Percentiles rank a stretch among this genome's conserved stretches.
Conservation (phyloP, 1,140 invertebrate species). For the Thaumatotibia leucotreta region DNA sequence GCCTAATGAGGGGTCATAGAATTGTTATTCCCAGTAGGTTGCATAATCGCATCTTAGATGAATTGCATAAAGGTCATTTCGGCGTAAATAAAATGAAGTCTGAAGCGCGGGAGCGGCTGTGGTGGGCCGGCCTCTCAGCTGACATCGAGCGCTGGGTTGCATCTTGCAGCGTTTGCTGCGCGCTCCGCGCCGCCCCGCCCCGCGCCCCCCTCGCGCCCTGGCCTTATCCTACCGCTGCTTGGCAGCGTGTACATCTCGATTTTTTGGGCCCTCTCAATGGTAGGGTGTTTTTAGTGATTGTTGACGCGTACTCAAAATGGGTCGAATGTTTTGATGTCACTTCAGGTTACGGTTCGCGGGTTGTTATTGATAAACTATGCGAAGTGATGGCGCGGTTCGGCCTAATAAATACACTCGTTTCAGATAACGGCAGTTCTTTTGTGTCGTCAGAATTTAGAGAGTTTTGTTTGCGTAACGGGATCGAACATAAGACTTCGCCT, state of each 20-base stretch:
- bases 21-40: background rate
- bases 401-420: slow-evolving; percentile 2
- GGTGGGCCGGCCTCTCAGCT: slow-evolving; percentile 9
- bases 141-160: slow-evolving; percentile 8
- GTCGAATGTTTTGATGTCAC: slow-evolving; percentile 22
- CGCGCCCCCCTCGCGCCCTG: slow-evolving; percentile 19
- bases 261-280: slow-evolving; percentile 37
- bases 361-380: slow-evolving; percentile 13
- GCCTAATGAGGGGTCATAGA: background rate
- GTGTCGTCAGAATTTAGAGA: slow-evolving; percentile 9
- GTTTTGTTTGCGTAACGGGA: no score
- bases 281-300: slow-evolving; percentile 37
- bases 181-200: background rate
- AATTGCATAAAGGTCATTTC: slow-evolving; percentile 14
- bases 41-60: background rate
- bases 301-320: slow-evolving; percentile 41
- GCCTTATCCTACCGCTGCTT: slow-evolving; percentile 23
- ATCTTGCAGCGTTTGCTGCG: background rate
- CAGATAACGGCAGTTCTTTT: slow-evolving; percentile 16
- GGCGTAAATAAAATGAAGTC: slow-evolving; percentile 15
- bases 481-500: slow-evolving; percentile 1
- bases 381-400: slow-evolving; percentile 16
- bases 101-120: slow-evolving; percentile 9
- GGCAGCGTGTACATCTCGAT: slow-evolving; percentile 38
- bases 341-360: background rate